Evolutionary conservation across 2,797 vertebrate species (phyloP).

Genomic region (Tenualosa thibaudeaui): DNA sequence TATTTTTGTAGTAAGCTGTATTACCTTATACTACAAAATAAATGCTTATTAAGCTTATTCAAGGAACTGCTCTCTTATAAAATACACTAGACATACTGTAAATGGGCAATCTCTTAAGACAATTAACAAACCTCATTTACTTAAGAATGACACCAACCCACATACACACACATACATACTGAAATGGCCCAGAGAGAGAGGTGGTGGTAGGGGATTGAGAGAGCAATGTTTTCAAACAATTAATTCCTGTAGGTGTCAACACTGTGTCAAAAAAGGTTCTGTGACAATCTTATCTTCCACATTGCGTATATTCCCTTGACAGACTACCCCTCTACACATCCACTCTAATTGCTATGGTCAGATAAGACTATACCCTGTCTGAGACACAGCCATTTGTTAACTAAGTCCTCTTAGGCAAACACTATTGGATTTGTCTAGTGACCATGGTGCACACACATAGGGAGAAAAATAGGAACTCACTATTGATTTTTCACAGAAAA

Average conservation of each 20-base stretch:
- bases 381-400: neutral
- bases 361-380: neutral
- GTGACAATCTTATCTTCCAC: constrained; percentile 59
- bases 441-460: neutral
- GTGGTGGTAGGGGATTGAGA: too few species aligned
- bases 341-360: neutral
- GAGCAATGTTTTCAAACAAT: constrained; percentile 44
- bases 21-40: too few species aligned
- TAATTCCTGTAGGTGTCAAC: constrained; percentile 61
- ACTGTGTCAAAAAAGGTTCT: constrained; percentile 60
- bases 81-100: neutral
- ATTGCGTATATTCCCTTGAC: constrained; percentile 53
- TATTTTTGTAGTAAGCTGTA: too few species aligned
- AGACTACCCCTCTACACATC: constrained; percentile 4
- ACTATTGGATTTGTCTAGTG: neutral
- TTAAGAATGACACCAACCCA: neutral
- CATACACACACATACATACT: neutral
- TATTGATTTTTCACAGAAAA: neutral
- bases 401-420: neutral
- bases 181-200: too few species aligned
- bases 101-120: neutral
- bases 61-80: neutral
- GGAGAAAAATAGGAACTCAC: neutral
- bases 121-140: neutral
- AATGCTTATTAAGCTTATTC: too few species aligned